phyloP scores from a whole-genome alignment of 2,797 vertebrate genomes.

The Capromys pilorides region DNA sequence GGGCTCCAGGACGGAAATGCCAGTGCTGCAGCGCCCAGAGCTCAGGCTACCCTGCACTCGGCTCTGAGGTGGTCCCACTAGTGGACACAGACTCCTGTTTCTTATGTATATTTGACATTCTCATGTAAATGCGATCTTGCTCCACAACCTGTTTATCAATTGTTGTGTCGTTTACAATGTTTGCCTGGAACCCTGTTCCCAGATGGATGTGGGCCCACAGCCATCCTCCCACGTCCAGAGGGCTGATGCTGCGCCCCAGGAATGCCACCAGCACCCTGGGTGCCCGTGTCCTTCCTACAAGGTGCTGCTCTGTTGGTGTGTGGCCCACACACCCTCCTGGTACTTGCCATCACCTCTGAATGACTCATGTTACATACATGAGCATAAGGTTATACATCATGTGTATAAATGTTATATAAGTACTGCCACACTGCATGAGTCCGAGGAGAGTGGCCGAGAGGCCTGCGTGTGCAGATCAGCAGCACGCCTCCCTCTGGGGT shows the following conservation, averaged over 20 bases:
- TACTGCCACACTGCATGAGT: not conserved
- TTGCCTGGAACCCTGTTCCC: not conserved
- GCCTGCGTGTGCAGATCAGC: not conserved
- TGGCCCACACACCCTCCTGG: not conserved
- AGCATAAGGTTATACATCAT: too few relatives aligned
- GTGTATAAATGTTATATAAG: not conserved
- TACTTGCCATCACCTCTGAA: not conserved
- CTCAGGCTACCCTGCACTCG: not conserved
- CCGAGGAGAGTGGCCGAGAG: not conserved
- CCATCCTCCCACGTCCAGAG: not conserved
- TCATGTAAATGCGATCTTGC: constrained; percentile 1
- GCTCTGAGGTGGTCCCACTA: not conserved
- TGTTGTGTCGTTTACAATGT: constrained; percentile 49
- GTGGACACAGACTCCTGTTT: constrained; percentile 10
- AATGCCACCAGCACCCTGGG: not conserved
- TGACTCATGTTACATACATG: not conserved
- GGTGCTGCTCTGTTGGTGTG: not conserved
- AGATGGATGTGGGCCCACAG: not conserved
- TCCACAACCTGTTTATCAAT: constrained; percentile 4
- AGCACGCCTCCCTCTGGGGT: not conserved
- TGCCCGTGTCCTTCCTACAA: not conserved
- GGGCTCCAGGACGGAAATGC: constrained; percentile 1
- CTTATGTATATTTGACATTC: not conserved
- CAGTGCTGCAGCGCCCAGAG: not conserved
- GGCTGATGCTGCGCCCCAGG: not conserved